Evolutionary conservation across 2,888 invertebrate genomes (phyloP).

Genomic region (Deroplatys truncata): DNA sequence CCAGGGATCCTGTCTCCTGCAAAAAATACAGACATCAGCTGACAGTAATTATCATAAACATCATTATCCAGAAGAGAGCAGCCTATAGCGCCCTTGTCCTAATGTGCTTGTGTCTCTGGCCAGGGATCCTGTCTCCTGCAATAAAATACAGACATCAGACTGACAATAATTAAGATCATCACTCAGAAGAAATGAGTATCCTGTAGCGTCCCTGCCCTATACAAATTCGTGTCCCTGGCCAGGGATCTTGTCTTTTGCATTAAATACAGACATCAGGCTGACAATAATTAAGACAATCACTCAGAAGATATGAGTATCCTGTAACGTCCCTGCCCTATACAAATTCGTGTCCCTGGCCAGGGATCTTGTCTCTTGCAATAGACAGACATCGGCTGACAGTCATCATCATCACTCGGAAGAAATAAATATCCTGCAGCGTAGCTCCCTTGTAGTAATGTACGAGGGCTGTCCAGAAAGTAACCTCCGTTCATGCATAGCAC

Average conservation of each 20-base stretch:
- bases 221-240: constrained; percentile 25
- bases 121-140: too few species aligned
- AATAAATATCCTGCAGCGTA: too few species aligned
- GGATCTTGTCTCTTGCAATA: neutral
- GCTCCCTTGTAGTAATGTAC: constrained; percentile 35
- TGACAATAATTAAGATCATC: too few species aligned
- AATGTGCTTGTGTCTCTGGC: constrained; percentile 29
- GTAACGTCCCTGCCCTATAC: constrained; percentile 30
- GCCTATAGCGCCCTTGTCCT: constrained; percentile 35
- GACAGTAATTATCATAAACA: too few species aligned
- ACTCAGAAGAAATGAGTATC: constrained; percentile 25
- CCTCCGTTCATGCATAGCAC: too few species aligned
- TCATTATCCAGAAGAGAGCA: constrained; percentile 23
- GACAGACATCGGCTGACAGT: too few species aligned
- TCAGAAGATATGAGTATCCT: too few species aligned
- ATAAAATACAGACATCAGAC: too few species aligned
- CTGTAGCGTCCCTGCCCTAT: constrained; percentile 35
- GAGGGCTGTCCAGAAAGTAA: too few species aligned
- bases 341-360: constrained; percentile 26
- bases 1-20: neutral
- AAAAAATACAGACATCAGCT: neutral
- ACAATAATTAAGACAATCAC: too few species aligned
- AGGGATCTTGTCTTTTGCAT: too few species aligned
- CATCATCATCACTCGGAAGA: neutral
- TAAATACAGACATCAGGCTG: too few species aligned